phyloP scores from a whole-genome alignment of 2,113 vertebrate genomes.

The Thermophis baileyi region DNA sequence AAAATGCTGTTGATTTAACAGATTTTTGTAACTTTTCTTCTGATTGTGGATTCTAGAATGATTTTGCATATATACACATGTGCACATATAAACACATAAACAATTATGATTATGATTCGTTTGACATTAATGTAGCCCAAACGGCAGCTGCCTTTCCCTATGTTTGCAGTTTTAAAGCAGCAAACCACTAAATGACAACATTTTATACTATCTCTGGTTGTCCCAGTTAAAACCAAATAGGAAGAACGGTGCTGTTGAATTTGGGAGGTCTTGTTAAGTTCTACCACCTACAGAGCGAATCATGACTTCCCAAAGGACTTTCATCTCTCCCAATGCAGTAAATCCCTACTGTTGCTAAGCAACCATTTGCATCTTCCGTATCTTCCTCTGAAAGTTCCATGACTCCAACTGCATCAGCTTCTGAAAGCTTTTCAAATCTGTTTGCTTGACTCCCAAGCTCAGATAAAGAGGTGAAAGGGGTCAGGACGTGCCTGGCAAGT shows the following conservation, averaged over 20 bases:
- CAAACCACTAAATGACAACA: not conserved
- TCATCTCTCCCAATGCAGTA: not conserved
- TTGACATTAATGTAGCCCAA: not conserved
- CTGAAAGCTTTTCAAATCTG: not conserved
- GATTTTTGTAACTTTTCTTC: not conserved
- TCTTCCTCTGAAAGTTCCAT: not conserved
- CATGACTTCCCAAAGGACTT: not conserved
- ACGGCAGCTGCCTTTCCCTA: not conserved
- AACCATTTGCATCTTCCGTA: conserved; percentile 9
- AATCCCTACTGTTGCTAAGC: not conserved
- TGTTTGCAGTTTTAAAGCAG: not conserved
- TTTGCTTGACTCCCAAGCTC: not conserved
- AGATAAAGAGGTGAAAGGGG: not conserved
- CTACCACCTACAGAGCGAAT: not conserved
- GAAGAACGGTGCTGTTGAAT: not conserved
- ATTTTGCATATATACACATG: not conserved
- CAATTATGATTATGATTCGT: not conserved
- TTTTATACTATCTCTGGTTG: not conserved
- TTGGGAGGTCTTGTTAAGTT: not conserved
- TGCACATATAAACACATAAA: not conserved
- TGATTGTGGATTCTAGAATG: not conserved
- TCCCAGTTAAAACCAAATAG: not conserved
- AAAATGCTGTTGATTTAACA: not conserved
- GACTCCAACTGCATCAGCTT: not conserved
- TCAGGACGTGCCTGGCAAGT: not conserved